Percentiles rank a stretch among this genome's conserved stretches.
phyloP scores from a whole-genome alignment of 2,113 vertebrate species.

The Halcyon malimbica region DNA sequence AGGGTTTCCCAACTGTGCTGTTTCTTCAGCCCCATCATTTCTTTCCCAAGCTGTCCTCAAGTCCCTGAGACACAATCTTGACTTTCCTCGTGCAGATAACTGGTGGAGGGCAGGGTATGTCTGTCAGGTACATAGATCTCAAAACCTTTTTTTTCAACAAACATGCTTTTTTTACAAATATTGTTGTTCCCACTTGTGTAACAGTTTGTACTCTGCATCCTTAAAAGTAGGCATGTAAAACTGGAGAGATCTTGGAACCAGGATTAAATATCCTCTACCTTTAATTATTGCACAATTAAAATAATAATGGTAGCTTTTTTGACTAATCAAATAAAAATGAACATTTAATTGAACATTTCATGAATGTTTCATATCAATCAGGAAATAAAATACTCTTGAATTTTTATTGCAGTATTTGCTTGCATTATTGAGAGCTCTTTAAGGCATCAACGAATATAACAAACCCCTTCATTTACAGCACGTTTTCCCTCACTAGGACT shows the following conservation, averaged over 20 bases:
- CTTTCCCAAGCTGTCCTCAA: not conserved
- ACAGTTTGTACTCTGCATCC: not conserved
- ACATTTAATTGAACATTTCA: not conserved
- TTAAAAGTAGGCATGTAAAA: not conserved
- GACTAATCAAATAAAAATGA: conserved; percentile 33
- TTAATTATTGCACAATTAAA: conserved; percentile 9
- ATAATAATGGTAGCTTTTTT: not conserved
- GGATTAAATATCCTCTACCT: not conserved
- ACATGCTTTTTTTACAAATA: not conserved
- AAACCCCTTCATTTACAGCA: not conserved
- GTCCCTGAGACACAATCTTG: not conserved
- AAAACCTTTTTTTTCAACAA: not conserved
- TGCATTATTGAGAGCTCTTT: not conserved
- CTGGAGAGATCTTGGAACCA: not conserved
- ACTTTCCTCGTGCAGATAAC: not conserved
- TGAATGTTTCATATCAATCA: conserved; percentile 18
- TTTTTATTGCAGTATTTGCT: conserved; percentile 11
- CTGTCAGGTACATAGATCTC: accelerated
- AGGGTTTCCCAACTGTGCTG: not conserved
- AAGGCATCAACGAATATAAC: not conserved
- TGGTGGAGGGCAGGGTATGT: not conserved
- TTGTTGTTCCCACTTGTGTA: not conserved
- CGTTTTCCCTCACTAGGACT: not conserved
- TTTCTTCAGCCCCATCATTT: not conserved
- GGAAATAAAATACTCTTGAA: conserved; percentile 11